These are phyloP conservation scores for Beroe forskalii DNA, from an alignment of 37 sponge, comb jelly and placozoan genomes.

Conservation along the genomic window DNA sequence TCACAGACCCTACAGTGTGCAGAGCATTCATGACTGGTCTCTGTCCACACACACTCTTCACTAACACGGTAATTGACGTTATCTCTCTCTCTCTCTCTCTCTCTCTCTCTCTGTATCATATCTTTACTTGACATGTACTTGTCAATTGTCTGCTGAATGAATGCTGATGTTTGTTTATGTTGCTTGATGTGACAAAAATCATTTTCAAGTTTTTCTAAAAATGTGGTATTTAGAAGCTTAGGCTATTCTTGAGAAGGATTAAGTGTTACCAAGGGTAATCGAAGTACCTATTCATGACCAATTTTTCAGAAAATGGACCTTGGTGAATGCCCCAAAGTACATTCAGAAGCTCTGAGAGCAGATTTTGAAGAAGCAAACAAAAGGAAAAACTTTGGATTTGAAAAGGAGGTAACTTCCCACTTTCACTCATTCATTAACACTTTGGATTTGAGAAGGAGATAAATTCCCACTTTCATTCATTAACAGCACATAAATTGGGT, in stretches of 20 bases:
- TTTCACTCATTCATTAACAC: too few species aligned
- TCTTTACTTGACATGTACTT: too few species aligned
- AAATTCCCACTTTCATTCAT: not conserved
- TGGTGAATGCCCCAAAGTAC: slow-evolving; percentile 85
- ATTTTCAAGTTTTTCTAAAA: not conserved
- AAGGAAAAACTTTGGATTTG: slow-evolving; percentile 85
- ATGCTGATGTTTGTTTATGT: too few species aligned
- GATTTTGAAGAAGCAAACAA: slow-evolving; percentile 85
- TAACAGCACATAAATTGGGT: not conserved
- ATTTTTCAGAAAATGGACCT: slow-evolving; percentile 81
- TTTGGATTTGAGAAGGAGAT: not conserved
- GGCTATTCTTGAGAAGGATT: too few species aligned
- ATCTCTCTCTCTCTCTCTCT: not conserved
- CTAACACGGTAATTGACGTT: slow-evolving; percentile 87
- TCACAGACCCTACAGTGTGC: slow-evolving; percentile 91
- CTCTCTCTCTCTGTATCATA: slow-evolving; percentile 3
- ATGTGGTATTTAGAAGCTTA: too few species aligned
- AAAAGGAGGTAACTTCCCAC: slow-evolving; percentile 80
- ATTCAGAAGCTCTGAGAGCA: slow-evolving; percentile 81
- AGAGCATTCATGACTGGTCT: slow-evolving; percentile 85
- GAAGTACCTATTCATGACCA: too few species aligned
- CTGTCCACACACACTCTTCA: slow-evolving; percentile 93
- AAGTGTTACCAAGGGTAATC: too few species aligned
- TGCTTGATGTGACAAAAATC: not conserved
- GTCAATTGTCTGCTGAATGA: too few species aligned